Evolutionary conservation across 1,140 invertebrate genomes (phyloP), one percentile per base, ranked within the genome.

Genomic region (Drosophila equinoxialis): DNA sequence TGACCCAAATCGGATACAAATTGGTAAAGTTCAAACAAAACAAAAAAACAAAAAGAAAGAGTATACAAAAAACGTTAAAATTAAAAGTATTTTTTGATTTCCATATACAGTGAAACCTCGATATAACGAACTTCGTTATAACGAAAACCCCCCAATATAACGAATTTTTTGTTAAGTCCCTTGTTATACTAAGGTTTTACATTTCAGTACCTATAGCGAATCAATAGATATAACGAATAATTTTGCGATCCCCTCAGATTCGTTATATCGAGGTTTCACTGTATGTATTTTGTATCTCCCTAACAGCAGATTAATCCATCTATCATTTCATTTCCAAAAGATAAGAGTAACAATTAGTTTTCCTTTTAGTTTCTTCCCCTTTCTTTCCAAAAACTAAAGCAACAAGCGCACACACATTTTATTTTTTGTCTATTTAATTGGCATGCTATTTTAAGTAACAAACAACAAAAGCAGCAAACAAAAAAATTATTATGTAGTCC

Each of bases 381-480:
- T 39, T 17, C 51, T 55, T 37, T 51, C 42, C 41, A 20, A 51
- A 51, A 51, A 20, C 2, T 10, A 11, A 51, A 23, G 17, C 17
- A 51, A 20, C 20, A 51, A 51, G 10, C 2, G 45, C 37, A 11
- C 35, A 23, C 63, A 65, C 51, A 63, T 26, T 26, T 26, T 17
- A 0, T 6, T 26, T 57, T 51, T 63, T 26, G 35, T 35, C 35
- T 37, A 37, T 51, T 51, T 63, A 62, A 71, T 82, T 82, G 75
- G 55, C 83, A 77, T 82, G 82, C 79, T 86, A 87, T 86, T 86
- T 86, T 83, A 79, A 86, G 83, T 86, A 87, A 79, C 79, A 82
- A 65, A 74, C 58, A 63, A 74, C 42, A 60, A 71, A 65, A 51
- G 20, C 66, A 63, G 70, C 35, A 60, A 71, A 74, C 35, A 60